phyloP scores from a whole-genome alignment of 2,113 vertebrate species.

The Glaucidium brasilianum region DNA sequence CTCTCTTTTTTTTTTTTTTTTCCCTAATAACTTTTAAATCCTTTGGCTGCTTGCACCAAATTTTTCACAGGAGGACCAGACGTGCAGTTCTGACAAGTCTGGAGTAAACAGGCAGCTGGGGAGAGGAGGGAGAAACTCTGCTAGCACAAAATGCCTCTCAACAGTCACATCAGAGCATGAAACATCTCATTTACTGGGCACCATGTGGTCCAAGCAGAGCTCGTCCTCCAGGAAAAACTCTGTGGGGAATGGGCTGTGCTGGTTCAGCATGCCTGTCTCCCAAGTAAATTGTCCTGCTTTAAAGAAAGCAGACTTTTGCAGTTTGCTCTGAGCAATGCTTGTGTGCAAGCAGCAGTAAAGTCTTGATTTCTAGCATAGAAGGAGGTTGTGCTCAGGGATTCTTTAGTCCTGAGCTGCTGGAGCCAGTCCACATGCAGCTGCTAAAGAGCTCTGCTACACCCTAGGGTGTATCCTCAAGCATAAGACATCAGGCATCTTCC shows the following conservation, averaged over 20 bases:
- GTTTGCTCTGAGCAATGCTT: not conserved
- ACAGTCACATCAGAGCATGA: not conserved
- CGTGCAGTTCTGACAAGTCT: not conserved
- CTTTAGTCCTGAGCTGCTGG: not conserved
- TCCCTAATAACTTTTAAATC: slow-evolving; percentile 24
- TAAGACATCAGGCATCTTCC: not conserved
- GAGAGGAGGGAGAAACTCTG: not conserved
- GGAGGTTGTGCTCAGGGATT: not conserved
- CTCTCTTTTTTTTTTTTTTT: not conserved
- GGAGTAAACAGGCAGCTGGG: not conserved
- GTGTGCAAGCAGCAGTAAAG: not conserved
- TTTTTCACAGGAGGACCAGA: not conserved
- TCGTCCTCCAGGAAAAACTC: not conserved
- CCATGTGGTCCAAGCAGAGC: not conserved
- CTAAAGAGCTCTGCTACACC: not conserved
- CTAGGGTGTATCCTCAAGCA: not conserved
- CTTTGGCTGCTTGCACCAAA: not conserved
- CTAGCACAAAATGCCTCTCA: not conserved
- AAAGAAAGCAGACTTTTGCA: not conserved
- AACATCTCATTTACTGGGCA: not conserved
- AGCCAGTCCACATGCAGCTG: not conserved
- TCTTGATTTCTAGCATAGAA: not conserved
- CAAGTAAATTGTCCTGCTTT: not conserved
- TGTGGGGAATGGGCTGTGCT: rapidly evolving
- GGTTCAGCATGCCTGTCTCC: not conserved